phyloP scores from a whole-genome alignment of 2,797 vertebrate genomes.

The Sorex maritimensis region DNA sequence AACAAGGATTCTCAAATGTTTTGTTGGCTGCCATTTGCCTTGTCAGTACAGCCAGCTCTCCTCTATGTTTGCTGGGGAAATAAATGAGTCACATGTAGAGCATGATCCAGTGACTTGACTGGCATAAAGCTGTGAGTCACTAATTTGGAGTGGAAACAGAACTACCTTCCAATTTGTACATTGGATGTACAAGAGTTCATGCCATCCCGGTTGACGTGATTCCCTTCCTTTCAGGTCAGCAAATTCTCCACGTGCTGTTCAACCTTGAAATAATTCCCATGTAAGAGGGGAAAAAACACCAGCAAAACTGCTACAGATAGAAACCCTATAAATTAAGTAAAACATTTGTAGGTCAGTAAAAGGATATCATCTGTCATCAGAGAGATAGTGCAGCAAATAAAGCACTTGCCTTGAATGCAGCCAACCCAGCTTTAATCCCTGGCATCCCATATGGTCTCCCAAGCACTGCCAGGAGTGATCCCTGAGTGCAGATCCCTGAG shows the following conservation, averaged over 20 bases:
- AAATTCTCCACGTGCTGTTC: background rate
- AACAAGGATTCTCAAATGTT: background rate
- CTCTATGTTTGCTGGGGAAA: background rate
- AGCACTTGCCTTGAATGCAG: too few relatives aligned
- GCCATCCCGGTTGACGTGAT: rapidly evolving
- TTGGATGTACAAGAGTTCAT: background rate
- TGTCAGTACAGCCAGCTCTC: background rate
- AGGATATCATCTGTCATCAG: background rate
- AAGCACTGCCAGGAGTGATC: too few relatives aligned
- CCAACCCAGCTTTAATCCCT: too few relatives aligned
- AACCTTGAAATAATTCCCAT: constrained; percentile 15
- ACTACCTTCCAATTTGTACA: background rate
- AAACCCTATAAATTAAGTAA: background rate
- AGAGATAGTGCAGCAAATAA: too few relatives aligned
- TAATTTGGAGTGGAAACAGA: background rate
- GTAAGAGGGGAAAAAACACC: background rate
- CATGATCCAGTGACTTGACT: background rate
- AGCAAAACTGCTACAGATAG: constrained; percentile 3
- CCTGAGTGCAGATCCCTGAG: too few relatives aligned
- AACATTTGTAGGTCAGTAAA: background rate
- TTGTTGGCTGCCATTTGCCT: background rate
- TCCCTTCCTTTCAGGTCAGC: background rate
- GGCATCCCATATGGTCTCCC: background rate
- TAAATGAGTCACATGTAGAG: background rate
- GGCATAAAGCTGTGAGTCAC: background rate